A percentile compares a stretch with the other conserved stretches of the same genome.
phyloP scores from a whole-genome alignment of 2,888 invertebrate species.

The Lycophotia porphyrea region DNA sequence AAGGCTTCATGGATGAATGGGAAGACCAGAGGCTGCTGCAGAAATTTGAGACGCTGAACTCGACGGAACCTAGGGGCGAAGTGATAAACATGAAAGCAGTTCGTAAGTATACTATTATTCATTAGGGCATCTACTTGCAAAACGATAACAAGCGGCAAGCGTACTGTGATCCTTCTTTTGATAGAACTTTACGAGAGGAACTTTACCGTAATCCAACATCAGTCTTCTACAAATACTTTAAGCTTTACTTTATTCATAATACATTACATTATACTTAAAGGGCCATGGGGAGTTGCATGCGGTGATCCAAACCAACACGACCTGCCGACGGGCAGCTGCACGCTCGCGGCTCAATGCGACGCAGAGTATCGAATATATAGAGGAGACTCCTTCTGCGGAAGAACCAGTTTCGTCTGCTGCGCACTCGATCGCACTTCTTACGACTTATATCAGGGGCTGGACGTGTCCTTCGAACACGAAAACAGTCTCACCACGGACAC shows the following conservation, averaged over 20 bases:
- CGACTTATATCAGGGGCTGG: constrained; percentile 83
- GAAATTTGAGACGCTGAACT: constrained; percentile 74
- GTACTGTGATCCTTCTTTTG: background rate
- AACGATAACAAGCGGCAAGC: background rate
- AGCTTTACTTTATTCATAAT: constrained; percentile 11
- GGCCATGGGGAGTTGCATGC: constrained; percentile 84
- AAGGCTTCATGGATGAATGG: constrained; percentile 73
- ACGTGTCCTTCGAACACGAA: constrained; percentile 77
- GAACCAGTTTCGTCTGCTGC: constrained; percentile 82
- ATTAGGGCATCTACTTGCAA: background rate
- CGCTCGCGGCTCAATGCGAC: constrained; percentile 80
- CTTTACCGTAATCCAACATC: background rate
- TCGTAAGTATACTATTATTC: constrained; percentile 69
- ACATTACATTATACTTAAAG: constrained; percentile 66
- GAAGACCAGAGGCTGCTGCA: constrained; percentile 69
- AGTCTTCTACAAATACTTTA: background rate
- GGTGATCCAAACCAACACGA: constrained; percentile 85
- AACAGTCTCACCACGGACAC: constrained; percentile 18
- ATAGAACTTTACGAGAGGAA: background rate
- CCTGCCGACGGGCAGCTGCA: constrained; percentile 84
- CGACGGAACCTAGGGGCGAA: constrained; percentile 71
- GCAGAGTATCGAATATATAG: constrained; percentile 82
- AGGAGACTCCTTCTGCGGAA: constrained; percentile 83
- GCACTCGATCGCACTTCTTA: constrained; percentile 77
- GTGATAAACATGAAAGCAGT: constrained; percentile 82